Base-by-base conservation (phyloP, 2,797 vertebrate genomes). In the Benthosema pterotum region DNA sequence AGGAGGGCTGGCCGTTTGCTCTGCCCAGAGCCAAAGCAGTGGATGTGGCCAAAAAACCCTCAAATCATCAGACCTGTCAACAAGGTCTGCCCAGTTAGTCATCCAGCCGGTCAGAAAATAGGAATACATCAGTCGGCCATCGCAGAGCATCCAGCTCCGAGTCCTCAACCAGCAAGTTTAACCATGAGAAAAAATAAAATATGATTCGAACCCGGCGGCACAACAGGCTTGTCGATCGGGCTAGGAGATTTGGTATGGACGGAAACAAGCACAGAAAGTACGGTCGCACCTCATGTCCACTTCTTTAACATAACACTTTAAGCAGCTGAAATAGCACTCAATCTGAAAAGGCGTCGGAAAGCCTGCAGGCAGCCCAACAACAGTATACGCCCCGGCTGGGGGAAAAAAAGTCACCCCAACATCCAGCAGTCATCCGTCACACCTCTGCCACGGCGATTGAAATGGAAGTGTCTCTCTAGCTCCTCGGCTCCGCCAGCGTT, bases 401-500 rank as follows among this genome's bases (percentile, higher is more conserved):
- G n/a, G n/a, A n/a, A n/a, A n/a, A 59, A 48, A 46, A 54, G 50
- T 17, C 17, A 28, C 9, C 38, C 18, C 9, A 11, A 55, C 76
- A 72, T 56, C 59, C 53, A 67, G 69, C 75, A 76, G 74, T 56
- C 66, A 77, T 69, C 74, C 76, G 65, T 84, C 79, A 65, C 79
- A 56, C 71, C 69, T 65, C 72, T 78, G 75, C 85, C 79, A 81
- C 72, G 71, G 53, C 5, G 67, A 83, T 65, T 74, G 78, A 82
- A 80, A 85, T 82, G 78, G 87, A 87, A 78, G 83, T 85, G 79
- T 83, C 80, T 88, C 78, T 75, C 79, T 82, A n/a, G n/a, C n/a
- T n/a, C n/a, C n/a, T n/a, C n/a, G n/a, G 65, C 5, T 32, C 32
- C 32, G 8, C 32, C 1, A n/a, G 32, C 45, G 64, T 82, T 87